Percentiles rank a stretch among this genome's conserved stretches.
phyloP scores from a whole-genome alignment of 2,797 vertebrate genomes.

The Euthynnus affinis region DNA sequence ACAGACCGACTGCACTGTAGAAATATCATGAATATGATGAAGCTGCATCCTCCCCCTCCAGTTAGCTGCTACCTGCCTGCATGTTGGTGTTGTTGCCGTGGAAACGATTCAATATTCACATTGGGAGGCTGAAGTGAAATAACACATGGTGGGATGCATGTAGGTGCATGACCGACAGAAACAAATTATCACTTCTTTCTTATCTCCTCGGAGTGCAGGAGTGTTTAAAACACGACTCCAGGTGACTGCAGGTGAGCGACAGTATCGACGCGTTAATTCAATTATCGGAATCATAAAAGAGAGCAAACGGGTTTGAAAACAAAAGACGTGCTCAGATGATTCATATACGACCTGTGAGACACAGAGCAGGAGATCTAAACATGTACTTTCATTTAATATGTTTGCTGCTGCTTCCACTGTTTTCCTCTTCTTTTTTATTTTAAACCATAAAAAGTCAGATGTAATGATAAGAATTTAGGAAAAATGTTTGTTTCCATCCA shows the following conservation, averaged over 20 bases:
- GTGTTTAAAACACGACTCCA: not conserved
- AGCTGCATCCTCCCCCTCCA: conserved; percentile 7
- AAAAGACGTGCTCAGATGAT: too few relatives aligned
- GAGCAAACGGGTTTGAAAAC: not conserved
- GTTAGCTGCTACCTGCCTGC: conserved; percentile 49
- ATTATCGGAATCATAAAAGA: conserved; percentile 14
- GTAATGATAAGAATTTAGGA: too few relatives aligned
- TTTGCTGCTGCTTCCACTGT: not conserved
- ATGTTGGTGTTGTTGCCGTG: conserved; percentile 75
- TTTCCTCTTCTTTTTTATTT: too few relatives aligned
- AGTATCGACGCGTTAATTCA: not conserved
- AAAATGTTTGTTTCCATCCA: too few relatives aligned
- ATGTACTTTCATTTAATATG: too few relatives aligned
- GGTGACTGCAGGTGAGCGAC: too few relatives aligned
- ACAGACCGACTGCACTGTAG: not conserved
- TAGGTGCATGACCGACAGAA: conserved; percentile 65
- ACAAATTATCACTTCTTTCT: conserved; percentile 56
- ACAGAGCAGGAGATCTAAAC: too few relatives aligned
- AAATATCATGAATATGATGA: not conserved
- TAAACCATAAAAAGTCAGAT: too few relatives aligned
- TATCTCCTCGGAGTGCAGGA: conserved; percentile 33
- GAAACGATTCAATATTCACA: conserved; percentile 69
- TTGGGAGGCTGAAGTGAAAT: conserved; percentile 78
- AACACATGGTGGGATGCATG: conserved; percentile 82
- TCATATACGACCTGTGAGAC: too few relatives aligned